These are phyloP conservation scores for Eueremaeus valkanovi DNA, from an alignment of 2,888 invertebrate species.

Conservation along the genomic window DNA sequence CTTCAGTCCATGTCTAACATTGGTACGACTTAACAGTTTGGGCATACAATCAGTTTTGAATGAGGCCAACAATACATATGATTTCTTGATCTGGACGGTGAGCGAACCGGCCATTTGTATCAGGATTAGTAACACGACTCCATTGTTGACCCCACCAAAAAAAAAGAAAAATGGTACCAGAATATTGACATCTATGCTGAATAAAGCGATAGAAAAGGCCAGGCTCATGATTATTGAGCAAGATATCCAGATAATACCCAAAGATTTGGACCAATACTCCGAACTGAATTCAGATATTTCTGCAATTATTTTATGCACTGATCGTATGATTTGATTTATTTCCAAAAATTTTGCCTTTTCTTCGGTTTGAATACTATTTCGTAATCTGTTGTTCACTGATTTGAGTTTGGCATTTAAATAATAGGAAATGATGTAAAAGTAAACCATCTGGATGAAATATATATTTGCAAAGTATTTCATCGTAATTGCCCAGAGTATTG, in stretches of 20 bases:
- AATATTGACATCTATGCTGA: background rate
- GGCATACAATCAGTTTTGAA: background rate
- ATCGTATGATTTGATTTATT: background rate
- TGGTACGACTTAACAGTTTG: background rate
- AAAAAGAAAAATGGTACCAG: background rate
- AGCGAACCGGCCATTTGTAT: background rate
- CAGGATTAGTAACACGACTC: background rate
- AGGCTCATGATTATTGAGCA: background rate
- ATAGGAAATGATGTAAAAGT: conserved; percentile 29
- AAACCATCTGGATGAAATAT: background rate
- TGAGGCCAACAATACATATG: background rate
- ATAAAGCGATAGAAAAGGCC: background rate
- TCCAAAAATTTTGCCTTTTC: background rate
- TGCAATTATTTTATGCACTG: too few relatives aligned
- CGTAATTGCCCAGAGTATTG: background rate
- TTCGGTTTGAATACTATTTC: background rate
- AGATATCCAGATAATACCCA: background rate
- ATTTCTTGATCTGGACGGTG: background rate
- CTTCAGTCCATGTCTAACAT: background rate
- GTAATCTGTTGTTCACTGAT: background rate
- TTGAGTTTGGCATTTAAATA: conserved; percentile 12
- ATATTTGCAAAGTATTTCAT: background rate
- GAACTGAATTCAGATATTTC: background rate
- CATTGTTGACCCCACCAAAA: background rate
- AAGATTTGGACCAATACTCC: background rate